Conservation (phyloP, 2,797 vertebrate genomes). For the Gymnothorax reevesii region DNA sequence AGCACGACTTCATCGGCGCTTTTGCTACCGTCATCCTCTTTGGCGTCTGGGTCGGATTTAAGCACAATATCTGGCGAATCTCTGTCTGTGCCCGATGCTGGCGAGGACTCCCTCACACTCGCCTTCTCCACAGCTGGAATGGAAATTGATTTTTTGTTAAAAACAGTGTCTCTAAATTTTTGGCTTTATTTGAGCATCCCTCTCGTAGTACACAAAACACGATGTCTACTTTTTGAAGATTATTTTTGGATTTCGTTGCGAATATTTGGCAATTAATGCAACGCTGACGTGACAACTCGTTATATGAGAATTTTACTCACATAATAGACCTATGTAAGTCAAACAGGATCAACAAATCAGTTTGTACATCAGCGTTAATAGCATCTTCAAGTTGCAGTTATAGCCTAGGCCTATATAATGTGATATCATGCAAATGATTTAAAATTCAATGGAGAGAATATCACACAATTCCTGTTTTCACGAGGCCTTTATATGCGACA, state of each 20-base stretch:
- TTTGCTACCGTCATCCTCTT: slow-evolving; percentile 85
- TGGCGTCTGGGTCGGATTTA: slow-evolving; percentile 78
- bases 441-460: background rate
- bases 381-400: background rate
- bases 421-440: no score
- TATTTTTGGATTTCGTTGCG: background rate
- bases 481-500: background rate
- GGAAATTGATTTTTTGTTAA: background rate
- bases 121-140: slow-evolving; percentile 77
- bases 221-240: background rate
- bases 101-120: slow-evolving; percentile 75
- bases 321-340: background rate
- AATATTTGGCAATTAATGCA: background rate
- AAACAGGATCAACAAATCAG: background rate
- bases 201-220: background rate
- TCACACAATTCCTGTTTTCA: background rate
- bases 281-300: background rate
- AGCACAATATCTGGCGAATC: slow-evolving; percentile 80
- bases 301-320: background rate
- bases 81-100: slow-evolving; percentile 77
- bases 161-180: background rate
- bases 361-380: background rate
- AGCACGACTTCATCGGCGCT: slow-evolving; percentile 82
- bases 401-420: no score
- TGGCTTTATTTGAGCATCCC: background rate